Conservation (phyloP, 2,888 invertebrate genomes). For the Torymus texanus region DNA sequence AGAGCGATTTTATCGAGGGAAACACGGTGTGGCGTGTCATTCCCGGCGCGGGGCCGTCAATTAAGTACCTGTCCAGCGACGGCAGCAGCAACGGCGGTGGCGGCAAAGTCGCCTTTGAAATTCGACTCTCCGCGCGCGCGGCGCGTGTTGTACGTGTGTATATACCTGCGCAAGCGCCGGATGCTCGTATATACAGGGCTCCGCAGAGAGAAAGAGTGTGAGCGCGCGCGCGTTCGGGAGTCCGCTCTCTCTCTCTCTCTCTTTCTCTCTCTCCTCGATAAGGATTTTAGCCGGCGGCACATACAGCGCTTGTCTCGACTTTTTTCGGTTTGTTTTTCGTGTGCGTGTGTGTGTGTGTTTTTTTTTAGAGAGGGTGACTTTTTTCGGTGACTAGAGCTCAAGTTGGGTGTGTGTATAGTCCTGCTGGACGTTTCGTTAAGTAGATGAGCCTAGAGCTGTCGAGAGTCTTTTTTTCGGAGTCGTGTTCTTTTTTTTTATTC, state of each 20-base stretch:
- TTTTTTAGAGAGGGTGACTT: background rate
- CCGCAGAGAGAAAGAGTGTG: background rate
- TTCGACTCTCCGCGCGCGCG: constrained; percentile 28
- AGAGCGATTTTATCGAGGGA: constrained; percentile 15
- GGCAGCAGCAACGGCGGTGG: constrained; percentile 43
- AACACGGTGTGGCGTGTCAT: constrained; percentile 43
- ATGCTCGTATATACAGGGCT: background rate
- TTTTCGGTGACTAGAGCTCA: background rate
- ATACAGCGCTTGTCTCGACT: background rate
- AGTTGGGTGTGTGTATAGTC: too few relatives aligned
- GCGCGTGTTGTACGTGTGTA: background rate
- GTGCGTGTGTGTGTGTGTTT: background rate
- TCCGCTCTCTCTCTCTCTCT: background rate
- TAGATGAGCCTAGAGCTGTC: too few relatives aligned
- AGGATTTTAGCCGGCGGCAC: constrained; percentile 20
- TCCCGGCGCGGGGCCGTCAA: constrained; percentile 39
- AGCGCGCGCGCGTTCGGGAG: constrained; percentile 14
- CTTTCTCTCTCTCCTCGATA: constrained; percentile 15
- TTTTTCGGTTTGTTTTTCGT: background rate
- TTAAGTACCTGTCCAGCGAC: constrained; percentile 48
- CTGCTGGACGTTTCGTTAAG: too few relatives aligned
- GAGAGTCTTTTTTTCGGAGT: too few relatives aligned
- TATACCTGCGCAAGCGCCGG: background rate
- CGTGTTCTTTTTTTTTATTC: too few relatives aligned
- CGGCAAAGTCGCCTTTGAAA: constrained; percentile 48